Conservation (phyloP, 1,140 invertebrate genomes). For the Batillaria attramentaria region DNA sequence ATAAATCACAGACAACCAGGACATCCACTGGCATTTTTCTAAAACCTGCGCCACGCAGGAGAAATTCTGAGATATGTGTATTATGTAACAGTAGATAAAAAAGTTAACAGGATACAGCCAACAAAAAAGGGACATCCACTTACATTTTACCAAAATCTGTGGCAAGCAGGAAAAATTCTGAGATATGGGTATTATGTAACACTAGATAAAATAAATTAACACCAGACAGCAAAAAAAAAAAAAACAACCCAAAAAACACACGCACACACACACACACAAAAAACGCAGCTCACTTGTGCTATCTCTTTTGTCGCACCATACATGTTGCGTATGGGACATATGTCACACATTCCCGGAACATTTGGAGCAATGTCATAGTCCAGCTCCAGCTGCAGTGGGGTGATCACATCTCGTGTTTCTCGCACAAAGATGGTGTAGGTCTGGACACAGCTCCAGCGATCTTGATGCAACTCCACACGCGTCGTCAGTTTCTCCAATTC, state of each 20-base stretch:
- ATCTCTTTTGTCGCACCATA: constrained; percentile 29
- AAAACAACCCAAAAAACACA: no score
- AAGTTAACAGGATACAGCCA: no score
- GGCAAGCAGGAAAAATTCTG: no score
- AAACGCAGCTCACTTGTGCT: constrained; percentile 9
- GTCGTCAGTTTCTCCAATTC: constrained; percentile 28
- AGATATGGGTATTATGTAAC: no score
- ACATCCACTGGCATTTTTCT: no score
- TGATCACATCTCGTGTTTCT: constrained; percentile 44
- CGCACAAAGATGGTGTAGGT: constrained; percentile 32
- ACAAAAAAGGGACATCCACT: no score
- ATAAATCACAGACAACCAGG: no score
- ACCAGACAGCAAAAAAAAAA: background rate
- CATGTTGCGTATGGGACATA: constrained; percentile 43
- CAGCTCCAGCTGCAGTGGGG: constrained; percentile 39
- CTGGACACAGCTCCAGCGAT: constrained; percentile 24
- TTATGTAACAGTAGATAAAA: no score
- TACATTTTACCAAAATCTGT: no score
- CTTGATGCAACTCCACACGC: constrained; percentile 19
- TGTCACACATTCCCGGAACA: constrained; percentile 35
- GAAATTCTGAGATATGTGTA: no score
- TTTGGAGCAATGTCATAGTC: constrained; percentile 30
- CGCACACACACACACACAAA: no score
- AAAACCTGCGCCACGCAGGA: no score
- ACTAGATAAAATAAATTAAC: background rate